Conservation (phyloP, 2,113 vertebrate genomes). For the Mus musculus region DNA sequence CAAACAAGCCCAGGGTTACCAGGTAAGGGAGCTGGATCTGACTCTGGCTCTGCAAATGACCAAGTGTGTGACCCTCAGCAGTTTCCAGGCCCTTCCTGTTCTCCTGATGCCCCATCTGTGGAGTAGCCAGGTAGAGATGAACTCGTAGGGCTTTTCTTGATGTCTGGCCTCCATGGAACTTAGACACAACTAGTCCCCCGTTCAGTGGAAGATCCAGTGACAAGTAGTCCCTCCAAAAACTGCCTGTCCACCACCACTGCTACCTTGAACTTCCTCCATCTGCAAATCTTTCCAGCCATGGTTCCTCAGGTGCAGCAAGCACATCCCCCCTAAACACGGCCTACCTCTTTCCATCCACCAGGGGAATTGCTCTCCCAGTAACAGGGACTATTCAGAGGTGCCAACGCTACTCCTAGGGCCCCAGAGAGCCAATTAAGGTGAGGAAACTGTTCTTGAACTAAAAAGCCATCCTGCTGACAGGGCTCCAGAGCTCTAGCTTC, state of each 20-base stretch:
- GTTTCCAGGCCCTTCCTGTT: conserved; percentile 49
- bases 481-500: conserved; percentile 77
- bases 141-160: neutral
- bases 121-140: neutral
- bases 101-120: neutral
- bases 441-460: conserved; percentile 82
- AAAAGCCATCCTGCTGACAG: conserved; percentile 63
- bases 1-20: neutral
- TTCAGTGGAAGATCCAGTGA: neutral
- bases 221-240: neutral
- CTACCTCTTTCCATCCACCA: conserved; percentile 72
- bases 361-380: conserved; percentile 87
- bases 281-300: conserved; percentile 30
- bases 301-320: conserved; percentile 33
- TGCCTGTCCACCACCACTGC: neutral
- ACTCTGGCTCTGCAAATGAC: neutral
- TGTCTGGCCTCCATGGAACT: neutral
- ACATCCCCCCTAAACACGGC: conserved; percentile 10
- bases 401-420: conserved; percentile 81
- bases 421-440: conserved; percentile 88
- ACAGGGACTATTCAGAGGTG: conserved; percentile 80
- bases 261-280: conserved; percentile 22
- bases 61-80: neutral
- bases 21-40: neutral
- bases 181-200: neutral